Conservation (phyloP, 2,797 vertebrate species). For the Chaunax sp. region DNA sequence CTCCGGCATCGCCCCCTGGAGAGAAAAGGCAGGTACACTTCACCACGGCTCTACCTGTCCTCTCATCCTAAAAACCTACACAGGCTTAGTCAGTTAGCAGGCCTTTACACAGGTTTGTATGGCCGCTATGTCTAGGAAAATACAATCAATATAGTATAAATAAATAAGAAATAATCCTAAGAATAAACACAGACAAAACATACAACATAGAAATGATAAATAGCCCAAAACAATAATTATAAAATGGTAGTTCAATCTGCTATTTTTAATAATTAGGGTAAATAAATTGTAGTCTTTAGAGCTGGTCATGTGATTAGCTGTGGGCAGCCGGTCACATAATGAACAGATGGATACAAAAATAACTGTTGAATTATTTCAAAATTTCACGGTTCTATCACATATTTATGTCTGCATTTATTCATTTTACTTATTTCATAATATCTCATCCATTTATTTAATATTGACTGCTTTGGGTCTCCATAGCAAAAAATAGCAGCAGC, state of each 20-base stretch:
- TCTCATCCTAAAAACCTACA: slow-evolving; percentile 26
- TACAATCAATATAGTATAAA: background rate
- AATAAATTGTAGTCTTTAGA: no score
- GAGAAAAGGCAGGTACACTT: slow-evolving; percentile 92
- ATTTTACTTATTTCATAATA: background rate
- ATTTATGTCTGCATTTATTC: slow-evolving; percentile 5
- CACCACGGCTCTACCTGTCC: slow-evolving; percentile 79
- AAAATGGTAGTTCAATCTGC: background rate
- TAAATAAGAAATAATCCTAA: background rate
- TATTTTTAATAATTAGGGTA: no score
- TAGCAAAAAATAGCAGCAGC: background rate
- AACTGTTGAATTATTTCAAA: no score
- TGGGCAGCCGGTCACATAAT: no score
- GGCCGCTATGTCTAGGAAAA: background rate
- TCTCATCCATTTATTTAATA: background rate
- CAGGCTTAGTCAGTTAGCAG: background rate
- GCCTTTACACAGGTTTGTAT: background rate
- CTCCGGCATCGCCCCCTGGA: slow-evolving; percentile 89
- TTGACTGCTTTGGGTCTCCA: background rate
- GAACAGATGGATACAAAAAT: no score
- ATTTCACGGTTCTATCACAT: background rate
- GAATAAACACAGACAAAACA: background rate
- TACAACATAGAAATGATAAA: no score
- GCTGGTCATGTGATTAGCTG: no score
- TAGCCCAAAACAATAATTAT: background rate